Evolutionary conservation across 2,113 vertebrate genomes (phyloP).

Genomic region (Genyomyrus donnyi): DNA sequence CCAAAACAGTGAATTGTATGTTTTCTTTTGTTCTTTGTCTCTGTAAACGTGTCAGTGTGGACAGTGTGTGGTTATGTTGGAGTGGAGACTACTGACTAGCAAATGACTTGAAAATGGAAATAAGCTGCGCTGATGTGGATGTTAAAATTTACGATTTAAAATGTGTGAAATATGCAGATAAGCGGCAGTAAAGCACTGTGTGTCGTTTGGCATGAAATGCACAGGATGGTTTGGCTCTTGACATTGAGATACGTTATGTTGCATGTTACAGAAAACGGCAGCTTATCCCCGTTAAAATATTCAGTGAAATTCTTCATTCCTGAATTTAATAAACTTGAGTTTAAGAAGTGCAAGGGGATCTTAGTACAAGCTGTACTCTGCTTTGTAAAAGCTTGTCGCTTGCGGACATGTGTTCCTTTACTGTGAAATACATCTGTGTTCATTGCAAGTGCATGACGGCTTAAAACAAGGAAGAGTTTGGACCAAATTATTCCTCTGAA

Average conservation of each 20-base stretch:
- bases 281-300: neutral
- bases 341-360: neutral
- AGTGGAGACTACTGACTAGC: conserved; percentile 32
- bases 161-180: conserved; percentile 19
- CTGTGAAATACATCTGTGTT: neutral
- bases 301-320: neutral
- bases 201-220: conserved; percentile 19
- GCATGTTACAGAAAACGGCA: neutral
- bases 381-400: neutral
- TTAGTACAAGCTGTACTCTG: neutral
- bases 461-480: neutral
- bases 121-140: neutral
- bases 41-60: neutral
- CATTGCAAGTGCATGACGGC: neutral
- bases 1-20: neutral
- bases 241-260: neutral
- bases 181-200: conserved; percentile 37
- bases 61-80: neutral
- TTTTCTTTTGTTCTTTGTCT: conserved; percentile 35
- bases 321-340: neutral
- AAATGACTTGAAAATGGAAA: conserved; percentile 30
- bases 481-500: neutral
- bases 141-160: conserved; percentile 16
- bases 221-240: conserved; percentile 5
- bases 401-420: neutral